These are phyloP conservation scores for Acronicta alni DNA, from an alignment of 2,888 invertebrate genomes.

Conservation along the genomic window DNA sequence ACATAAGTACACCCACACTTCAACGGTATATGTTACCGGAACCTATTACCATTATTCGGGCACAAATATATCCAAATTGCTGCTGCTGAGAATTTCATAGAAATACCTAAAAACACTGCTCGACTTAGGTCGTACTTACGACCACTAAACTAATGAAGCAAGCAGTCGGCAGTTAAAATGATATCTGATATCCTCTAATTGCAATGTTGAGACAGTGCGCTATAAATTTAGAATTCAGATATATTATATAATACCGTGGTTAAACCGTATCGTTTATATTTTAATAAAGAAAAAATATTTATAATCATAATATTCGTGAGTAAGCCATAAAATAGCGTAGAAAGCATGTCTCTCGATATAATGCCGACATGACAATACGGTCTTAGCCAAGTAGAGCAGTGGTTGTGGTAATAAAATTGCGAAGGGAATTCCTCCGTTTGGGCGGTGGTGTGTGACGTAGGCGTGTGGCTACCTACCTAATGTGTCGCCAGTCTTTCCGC, in stretches of 20 bases:
- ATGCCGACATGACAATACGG: conserved; percentile 66
- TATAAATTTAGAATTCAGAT: background rate
- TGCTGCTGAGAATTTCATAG: too few relatives aligned
- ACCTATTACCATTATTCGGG: too few relatives aligned
- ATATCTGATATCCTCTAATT: too few relatives aligned
- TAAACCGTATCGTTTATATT: conserved; percentile 8
- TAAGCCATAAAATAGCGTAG: conserved; percentile 10
- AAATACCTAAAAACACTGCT: too few relatives aligned
- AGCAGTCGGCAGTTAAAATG: too few relatives aligned
- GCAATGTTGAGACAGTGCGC: background rate
- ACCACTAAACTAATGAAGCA: too few relatives aligned
- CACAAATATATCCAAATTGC: too few relatives aligned
- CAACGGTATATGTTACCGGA: too few relatives aligned
- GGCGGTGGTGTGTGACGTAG: conserved; percentile 42
- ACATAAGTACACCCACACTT: too few relatives aligned
- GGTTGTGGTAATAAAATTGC: conserved; percentile 67
- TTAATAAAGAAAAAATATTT: conserved; percentile 17
- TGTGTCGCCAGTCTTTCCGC: conserved; percentile 65
- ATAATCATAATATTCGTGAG: conserved; percentile 29
- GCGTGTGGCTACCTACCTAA: conserved; percentile 56
- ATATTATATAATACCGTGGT: background rate
- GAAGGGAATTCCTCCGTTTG: conserved; percentile 60
- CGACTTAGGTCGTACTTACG: too few relatives aligned
- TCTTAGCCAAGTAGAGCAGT: conserved; percentile 48
- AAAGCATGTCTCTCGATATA: conserved; percentile 44